Base-by-base conservation (phyloP, 2,113 vertebrate species). In the Theristicus caerulescens region DNA sequence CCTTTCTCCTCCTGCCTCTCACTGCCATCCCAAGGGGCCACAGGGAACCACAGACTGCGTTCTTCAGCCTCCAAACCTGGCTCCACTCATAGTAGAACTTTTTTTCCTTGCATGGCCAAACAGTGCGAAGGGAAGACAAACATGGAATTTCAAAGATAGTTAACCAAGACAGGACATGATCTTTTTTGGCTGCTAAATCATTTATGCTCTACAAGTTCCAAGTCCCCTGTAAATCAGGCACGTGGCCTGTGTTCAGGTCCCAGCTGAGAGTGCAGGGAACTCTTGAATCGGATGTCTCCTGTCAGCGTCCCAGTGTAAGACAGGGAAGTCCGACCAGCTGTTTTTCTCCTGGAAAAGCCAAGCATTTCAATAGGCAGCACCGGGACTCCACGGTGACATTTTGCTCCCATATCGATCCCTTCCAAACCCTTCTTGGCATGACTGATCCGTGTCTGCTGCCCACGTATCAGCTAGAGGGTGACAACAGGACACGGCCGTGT, bases 401-500 rank as follows among this genome's bases (percentile, higher is more conserved):
- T 5, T 46, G 26, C 64, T 74, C 44, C 55, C 67, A 0, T 1
- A 16, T 11, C 3, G 1, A 31, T 34, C 42, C 38, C 44, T 76
- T 36, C 38, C 1, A 42, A 74, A 54, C 36, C 0, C 19, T 40
- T 3, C 11, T 59, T 16, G 27, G 29, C 13, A 1, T 10, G 22
- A 29, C 32, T 1, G 52, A 13, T 24, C 20, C 1, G 7, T 2
- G 67, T 1, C 55, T n/a, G 0, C 1, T 3, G 21, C 4, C 1
- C 17, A 5, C 2, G 1, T 3, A 7, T 12, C 74, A 2, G 71
- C 86, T 8, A 2, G 21, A 40, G 80, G 7, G 54, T 9, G 86
- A 12, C 52, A 13, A 0, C 8, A 8, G 49, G 64, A 13, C 7
- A 4, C 70, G 42, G 81, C 61, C 7, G 0, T 0, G 19, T 9